Base-by-base conservation (phyloP, 2,797 vertebrate genomes). In the Corythornis leucogaster region DNA sequence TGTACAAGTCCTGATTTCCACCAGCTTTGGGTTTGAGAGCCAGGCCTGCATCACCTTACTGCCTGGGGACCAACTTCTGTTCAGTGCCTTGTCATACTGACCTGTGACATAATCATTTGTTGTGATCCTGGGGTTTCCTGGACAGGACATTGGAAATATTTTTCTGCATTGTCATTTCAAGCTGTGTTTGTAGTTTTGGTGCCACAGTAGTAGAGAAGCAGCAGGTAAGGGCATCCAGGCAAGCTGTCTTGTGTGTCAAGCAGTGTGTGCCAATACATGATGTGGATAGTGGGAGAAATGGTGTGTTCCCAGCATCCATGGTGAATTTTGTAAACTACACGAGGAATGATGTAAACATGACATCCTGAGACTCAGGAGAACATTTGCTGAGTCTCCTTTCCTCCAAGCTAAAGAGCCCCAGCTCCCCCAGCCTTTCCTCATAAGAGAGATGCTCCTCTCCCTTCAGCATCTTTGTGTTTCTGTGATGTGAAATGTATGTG, bases 271-370 rank as follows among this genome's bases (percentile, higher is more conserved):
- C 42, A 19, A 7, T 33, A 9, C 10, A 28, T n/a, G 19, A 5
- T 2, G 0, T 5, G 3, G 11, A 3, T 13, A 48, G 11, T 6
- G 26, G 50, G 38, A 59, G n/a, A 82, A 82, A 74, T 19, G 1
- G 2, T 64, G 35, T 51, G 25, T 89, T 76, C 42, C 14, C 9
- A 18, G 9, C 24, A 12, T 11, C 35, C n/a, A 5, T 14, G 7
- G 15, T 18, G n/a, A 61, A 54, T 89, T 89, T 61, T 58, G 24
- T 75, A 64, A 82, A 46, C 11, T 15, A 30, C n/a, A 13, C 8
- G 9, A 46, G 46, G 83, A 92, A 66, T 2, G 2, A 19, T 51
- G 30, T 38, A 80, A 85, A 46, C 8, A 2, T n/a, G 24, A 30
- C 33, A 35, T 43, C 66, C 30, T 58, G 45, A 83, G 13, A 43